Evolutionary conservation across 2,113 vertebrate species (phyloP).

Genomic region (Hirundichthys speculiger): DNA sequence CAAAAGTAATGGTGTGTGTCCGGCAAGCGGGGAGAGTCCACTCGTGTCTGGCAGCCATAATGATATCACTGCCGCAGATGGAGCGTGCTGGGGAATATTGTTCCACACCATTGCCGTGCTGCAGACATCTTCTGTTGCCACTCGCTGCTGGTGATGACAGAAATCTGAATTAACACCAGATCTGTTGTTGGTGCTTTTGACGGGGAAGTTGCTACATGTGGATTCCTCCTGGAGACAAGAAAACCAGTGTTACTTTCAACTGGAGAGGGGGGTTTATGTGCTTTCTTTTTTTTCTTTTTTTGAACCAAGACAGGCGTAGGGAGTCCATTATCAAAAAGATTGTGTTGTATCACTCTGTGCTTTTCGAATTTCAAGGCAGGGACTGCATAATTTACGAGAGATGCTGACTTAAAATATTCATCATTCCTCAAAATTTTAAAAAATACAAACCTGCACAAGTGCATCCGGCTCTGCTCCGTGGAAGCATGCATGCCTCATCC

Average conservation of each 20-base stretch:
- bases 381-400: slow-evolving; percentile 7
- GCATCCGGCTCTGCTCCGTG: too few relatives aligned
- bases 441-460: background rate
- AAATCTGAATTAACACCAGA: slow-evolving; percentile 38
- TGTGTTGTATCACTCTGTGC: too few relatives aligned
- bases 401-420: slow-evolving; percentile 2
- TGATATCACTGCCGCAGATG: slow-evolving; percentile 54
- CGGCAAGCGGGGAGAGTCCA: slow-evolving; percentile 45
- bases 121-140: slow-evolving; percentile 19
- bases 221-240: slow-evolving; percentile 6
- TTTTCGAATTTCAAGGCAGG: too few relatives aligned
- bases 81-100: slow-evolving; percentile 62
- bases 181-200: slow-evolving; percentile 31
- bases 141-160: slow-evolving; percentile 45
- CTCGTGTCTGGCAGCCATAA: slow-evolving; percentile 58
- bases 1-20: slow-evolving; percentile 70
- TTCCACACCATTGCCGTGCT: slow-evolving; percentile 50
- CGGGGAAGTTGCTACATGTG: slow-evolving; percentile 17
- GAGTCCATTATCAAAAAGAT: too few relatives aligned
- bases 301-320: too few relatives aligned
- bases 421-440: too few relatives aligned
- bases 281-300: too few relatives aligned
- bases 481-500: slow-evolving; percentile 49
- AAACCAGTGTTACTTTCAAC: background rate
- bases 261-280: too few relatives aligned